Evolutionary conservation across 1,140 invertebrate species (phyloP).

Genomic region (Drosophila equinoxialis): DNA sequence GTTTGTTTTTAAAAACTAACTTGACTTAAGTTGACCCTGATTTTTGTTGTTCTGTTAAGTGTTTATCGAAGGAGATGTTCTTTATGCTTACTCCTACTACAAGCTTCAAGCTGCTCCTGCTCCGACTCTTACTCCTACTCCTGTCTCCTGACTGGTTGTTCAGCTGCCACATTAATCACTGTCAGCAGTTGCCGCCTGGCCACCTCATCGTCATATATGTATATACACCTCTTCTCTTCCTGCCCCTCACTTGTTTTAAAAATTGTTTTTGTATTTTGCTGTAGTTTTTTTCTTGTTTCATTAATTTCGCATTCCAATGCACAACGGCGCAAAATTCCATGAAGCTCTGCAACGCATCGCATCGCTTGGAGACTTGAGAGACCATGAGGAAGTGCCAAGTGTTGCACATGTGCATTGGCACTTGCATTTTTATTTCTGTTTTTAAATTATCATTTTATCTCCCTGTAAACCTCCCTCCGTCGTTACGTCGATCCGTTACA

Average conservation of each 20-base stretch:
- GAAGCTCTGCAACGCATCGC: conserved; percentile 9
- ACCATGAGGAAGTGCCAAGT: conserved; percentile 76
- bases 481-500: not conserved
- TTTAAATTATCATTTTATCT: conserved; percentile 45
- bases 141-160: conserved; percentile 8
- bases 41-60: conserved; percentile 11
- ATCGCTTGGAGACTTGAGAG: not conserved
- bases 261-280: not conserved
- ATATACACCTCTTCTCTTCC: not conserved
- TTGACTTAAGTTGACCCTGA: conserved; percentile 54
- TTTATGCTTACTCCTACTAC: conserved; percentile 10
- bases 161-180: conserved; percentile 72
- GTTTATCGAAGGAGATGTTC: not conserved
- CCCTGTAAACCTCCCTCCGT: no score
- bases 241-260: conserved; percentile 5
- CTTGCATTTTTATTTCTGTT: conserved; percentile 72
- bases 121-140: not conserved
- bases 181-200: conserved; percentile 56
- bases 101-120: not conserved
- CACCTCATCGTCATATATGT: conserved; percentile 61
- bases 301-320: conserved; percentile 79
- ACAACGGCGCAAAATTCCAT: conserved; percentile 72
- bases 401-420: conserved; percentile 75
- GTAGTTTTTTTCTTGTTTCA: conserved; percentile 45
- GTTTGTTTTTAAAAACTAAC: conserved; percentile 42